Evolutionary conservation across 2,797 vertebrate genomes (phyloP).

Genomic region (Tolypeutes matacus): DNA sequence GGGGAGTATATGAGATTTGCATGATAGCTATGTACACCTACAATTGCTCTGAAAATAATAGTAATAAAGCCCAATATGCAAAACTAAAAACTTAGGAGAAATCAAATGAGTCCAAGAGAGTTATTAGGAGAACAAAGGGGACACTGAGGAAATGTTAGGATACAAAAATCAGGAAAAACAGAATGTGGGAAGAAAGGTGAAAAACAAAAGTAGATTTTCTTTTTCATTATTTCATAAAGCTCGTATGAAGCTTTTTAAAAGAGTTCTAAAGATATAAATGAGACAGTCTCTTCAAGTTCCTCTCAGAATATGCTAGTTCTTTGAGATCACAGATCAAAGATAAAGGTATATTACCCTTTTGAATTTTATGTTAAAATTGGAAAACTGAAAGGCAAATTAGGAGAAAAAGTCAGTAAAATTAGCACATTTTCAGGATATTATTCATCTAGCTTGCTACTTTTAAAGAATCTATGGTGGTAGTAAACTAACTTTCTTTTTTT

Average conservation of each 20-base stretch:
- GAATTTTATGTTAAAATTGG: conserved; percentile 57
- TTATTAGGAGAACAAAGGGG: conserved; percentile 33
- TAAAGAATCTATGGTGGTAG: not conserved
- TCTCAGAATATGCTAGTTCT: not conserved
- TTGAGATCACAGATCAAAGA: conserved; percentile 62
- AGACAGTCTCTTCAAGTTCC: conserved; percentile 36
- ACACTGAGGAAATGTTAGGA: not conserved
- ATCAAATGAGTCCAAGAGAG: conserved; percentile 13
- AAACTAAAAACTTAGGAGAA: conserved; percentile 42
- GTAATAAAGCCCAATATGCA: conserved; percentile 6
- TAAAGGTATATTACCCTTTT: conserved; percentile 41
- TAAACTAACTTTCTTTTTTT: no score
- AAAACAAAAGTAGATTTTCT: conserved; percentile 30
- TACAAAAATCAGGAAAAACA: conserved; percentile 30
- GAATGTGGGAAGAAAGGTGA: not conserved
- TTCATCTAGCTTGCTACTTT: not conserved
- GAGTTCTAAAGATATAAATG: conserved; percentile 60
- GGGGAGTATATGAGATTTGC: no score
- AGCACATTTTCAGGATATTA: conserved; percentile 42
- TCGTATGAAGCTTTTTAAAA: conserved; percentile 47
- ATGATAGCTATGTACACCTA: no score
- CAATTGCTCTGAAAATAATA: not conserved
- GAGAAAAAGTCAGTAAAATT: not conserved
- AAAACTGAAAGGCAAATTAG: conserved; percentile 51
- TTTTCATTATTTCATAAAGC: conserved; percentile 61